These are phyloP conservation scores for Ormyrus rosae DNA, from an alignment of 2,888 invertebrate species.

Conservation along the genomic window DNA sequence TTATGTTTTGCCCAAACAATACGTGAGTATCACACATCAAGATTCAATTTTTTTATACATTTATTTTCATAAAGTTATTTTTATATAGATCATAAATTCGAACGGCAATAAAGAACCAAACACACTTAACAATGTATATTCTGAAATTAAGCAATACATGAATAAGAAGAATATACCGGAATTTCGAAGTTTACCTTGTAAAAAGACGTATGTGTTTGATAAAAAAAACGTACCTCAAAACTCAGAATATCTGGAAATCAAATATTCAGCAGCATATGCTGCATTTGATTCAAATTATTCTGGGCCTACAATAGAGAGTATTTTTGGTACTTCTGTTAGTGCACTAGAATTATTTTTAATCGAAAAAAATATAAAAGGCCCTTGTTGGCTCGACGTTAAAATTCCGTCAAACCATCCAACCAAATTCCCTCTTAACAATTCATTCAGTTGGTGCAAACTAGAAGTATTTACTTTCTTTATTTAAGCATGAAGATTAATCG, in stretches of 20 bases:
- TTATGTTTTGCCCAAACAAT: slow-evolving; percentile 90
- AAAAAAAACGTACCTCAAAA: slow-evolving; percentile 86
- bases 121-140: slow-evolving; percentile 88
- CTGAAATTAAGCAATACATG: slow-evolving; percentile 85
- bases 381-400: slow-evolving; percentile 94
- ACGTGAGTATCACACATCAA: slow-evolving; percentile 78
- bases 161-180: slow-evolving; percentile 83
- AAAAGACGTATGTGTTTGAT: slow-evolving; percentile 93
- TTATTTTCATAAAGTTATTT: no score
- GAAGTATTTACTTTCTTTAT: slow-evolving; percentile 78
- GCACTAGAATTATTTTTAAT: slow-evolving; percentile 91
- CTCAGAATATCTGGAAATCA: slow-evolving; percentile 94
- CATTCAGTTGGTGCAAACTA: slow-evolving; percentile 91
- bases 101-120: slow-evolving; percentile 79
- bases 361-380: slow-evolving; percentile 95
- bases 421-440: slow-evolving; percentile 78
- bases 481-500: no score
- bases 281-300: slow-evolving; percentile 78
- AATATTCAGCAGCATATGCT: slow-evolving; percentile 84
- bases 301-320: slow-evolving; percentile 88
- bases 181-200: slow-evolving; percentile 88
- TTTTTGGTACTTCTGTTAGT: slow-evolving; percentile 93
- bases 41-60: background rate
- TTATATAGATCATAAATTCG: slow-evolving; percentile 17
- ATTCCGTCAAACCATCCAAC: slow-evolving; percentile 74